Percentiles rank a stretch among this genome's conserved stretches.
Evolutionary conservation across 2,113 vertebrate genomes (phyloP).

Genomic region (Alectura lathami): DNA sequence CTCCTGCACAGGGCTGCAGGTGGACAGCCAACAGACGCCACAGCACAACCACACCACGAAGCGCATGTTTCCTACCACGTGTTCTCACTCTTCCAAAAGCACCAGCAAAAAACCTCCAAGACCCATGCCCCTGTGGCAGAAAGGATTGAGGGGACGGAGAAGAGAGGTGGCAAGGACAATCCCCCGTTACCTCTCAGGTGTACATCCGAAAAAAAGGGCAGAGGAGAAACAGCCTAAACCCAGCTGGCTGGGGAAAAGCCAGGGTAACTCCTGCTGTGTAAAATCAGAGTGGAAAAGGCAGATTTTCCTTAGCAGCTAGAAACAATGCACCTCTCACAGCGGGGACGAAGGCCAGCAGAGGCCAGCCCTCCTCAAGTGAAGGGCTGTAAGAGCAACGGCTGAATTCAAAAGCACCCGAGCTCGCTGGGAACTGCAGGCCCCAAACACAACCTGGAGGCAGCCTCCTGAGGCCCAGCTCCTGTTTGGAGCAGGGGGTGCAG

Average conservation of each 20-base stretch:
- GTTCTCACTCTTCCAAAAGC: neutral
- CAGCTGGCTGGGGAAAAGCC: neutral
- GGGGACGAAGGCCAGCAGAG: neutral
- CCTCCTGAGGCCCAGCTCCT: neutral
- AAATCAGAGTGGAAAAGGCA: neutral
- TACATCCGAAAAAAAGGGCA: neutral
- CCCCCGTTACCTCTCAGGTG: neutral
- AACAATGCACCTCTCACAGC: neutral
- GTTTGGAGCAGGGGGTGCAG: neutral
- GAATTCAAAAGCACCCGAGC: neutral
- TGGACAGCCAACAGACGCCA: rapidly evolving
- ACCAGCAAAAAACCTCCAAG: rapidly evolving
- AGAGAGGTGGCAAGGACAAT: neutral
- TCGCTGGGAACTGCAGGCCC: neutral
- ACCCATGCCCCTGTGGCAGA: neutral
- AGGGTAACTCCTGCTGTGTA: neutral
- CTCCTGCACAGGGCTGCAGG: neutral
- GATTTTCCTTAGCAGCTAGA: neutral
- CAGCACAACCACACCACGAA: rapidly evolving
- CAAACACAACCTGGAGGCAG: neutral
- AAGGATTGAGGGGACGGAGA: neutral
- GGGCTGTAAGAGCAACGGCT: neutral
- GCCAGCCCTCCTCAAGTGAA: neutral
- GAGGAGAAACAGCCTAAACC: neutral
- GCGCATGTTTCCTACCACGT: rapidly evolving